Percentiles rank a stretch among this genome's conserved stretches.
Conservation (phyloP, 1,140 invertebrate species). For the Formica selysi region DNA sequence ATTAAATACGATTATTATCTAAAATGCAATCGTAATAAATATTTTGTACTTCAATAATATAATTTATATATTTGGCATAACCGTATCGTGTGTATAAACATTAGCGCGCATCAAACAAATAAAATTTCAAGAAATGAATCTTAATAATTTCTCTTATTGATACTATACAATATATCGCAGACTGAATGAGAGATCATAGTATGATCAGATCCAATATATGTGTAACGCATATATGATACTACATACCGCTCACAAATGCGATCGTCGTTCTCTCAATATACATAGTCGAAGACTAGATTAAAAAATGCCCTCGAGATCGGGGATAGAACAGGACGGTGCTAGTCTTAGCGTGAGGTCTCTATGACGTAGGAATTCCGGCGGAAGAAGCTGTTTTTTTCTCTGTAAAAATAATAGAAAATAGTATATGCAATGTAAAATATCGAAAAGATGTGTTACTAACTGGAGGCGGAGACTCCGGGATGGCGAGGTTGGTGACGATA, state of each 20-base stretch:
- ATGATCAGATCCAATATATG: neutral
- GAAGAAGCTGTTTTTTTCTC: slow-evolving; percentile 81
- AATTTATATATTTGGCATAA: slow-evolving; percentile 70
- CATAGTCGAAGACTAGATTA: slow-evolving; percentile 81
- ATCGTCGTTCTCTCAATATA: slow-evolving; percentile 27
- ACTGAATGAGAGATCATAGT: slow-evolving; percentile 15
- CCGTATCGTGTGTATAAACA: slow-evolving; percentile 35
- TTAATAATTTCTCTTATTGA: slow-evolving; percentile 44
- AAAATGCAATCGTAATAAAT: slow-evolving; percentile 61
- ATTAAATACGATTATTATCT: slow-evolving; percentile 28
- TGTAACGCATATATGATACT: slow-evolving; percentile 40
- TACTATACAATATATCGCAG: slow-evolving; percentile 63
- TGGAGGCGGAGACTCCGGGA: slow-evolving; percentile 63
- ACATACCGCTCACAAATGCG: slow-evolving; percentile 27
- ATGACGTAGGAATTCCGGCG: slow-evolving; percentile 82
- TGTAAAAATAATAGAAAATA: slow-evolving; percentile 66
- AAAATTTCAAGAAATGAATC: slow-evolving; percentile 65
- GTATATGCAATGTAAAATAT: neutral
- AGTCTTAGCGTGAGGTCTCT: slow-evolving; percentile 81
- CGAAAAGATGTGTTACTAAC: slow-evolving; percentile 66
- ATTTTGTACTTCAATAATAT: slow-evolving; percentile 68
- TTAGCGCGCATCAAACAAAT: slow-evolving; percentile 53
- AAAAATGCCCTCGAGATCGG: slow-evolving; percentile 85
- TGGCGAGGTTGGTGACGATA: slow-evolving; percentile 72
- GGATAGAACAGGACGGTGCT: slow-evolving; percentile 82